phyloP scores from a whole-genome alignment of 2,797 vertebrate species.

The Saxicola maurus region DNA sequence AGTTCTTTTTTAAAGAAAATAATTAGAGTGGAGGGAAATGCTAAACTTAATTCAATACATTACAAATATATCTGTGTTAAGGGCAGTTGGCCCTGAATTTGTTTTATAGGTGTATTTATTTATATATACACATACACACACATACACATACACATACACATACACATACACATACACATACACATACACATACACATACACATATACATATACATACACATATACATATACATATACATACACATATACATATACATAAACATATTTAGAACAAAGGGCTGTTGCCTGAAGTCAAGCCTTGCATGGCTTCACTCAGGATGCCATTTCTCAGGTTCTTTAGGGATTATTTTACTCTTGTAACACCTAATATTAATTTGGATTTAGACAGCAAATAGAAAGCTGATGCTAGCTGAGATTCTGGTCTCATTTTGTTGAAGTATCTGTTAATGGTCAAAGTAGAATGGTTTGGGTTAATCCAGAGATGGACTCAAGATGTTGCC shows the following conservation, averaged over 20 bases:
- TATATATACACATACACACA: too few relatives aligned
- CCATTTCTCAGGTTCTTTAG: background rate
- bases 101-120: too few relatives aligned
- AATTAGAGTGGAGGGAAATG: background rate
- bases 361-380: background rate
- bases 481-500: constrained; percentile 17
- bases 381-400: background rate
- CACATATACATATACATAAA: background rate
- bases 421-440: background rate
- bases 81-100: too few relatives aligned
- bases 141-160: too few relatives aligned
- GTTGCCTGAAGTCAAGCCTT: background rate
- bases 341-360: background rate
- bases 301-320: background rate
- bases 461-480: background rate
- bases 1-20: background rate
- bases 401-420: background rate
- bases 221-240: too few relatives aligned
- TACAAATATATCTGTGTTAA: too few relatives aligned
- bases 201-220: too few relatives aligned
- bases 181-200: too few relatives aligned
- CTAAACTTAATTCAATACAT: background rate
- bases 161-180: too few relatives aligned
- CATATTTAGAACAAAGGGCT: background rate
- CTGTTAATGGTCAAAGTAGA: background rate